A percentile compares a stretch with the other conserved stretches of the same genome.
Conservation (phyloP, 2,797 vertebrate genomes). For the Emys orbicularis region DNA sequence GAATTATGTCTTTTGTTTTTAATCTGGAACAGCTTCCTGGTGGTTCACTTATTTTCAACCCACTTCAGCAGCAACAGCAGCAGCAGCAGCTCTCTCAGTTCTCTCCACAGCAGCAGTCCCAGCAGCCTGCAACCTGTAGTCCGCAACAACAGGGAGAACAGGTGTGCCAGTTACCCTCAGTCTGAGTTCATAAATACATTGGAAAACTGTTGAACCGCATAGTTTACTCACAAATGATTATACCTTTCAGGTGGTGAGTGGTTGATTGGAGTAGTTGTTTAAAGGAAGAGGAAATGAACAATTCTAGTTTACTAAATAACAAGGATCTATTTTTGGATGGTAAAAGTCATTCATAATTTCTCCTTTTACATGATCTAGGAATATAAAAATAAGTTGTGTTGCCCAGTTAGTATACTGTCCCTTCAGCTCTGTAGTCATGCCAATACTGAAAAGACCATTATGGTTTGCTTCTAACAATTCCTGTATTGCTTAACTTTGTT, state of each 20-base stretch:
- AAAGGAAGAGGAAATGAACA: neutral
- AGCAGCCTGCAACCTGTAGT: conserved; percentile 86
- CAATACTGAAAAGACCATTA: neutral
- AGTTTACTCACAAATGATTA: neutral
- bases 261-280: neutral
- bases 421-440: neutral
- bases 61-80: conserved; percentile 87
- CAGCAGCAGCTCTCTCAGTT: conserved; percentile 86
- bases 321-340: neutral
- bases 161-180: conserved; percentile 71
- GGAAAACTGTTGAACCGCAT: neutral
- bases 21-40: conserved; percentile 86
- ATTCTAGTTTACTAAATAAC: neutral
- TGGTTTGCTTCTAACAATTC: neutral
- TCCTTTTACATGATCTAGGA: neutral
- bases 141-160: conserved; percentile 89
- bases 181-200: neutral
- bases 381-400: neutral
- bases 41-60: conserved; percentile 91
- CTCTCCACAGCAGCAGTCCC: conserved; percentile 84
- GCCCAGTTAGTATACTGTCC: neutral
- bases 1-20: conserved; percentile 48
- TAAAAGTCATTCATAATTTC: neutral
- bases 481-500: neutral
- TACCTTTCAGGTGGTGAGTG: neutral